phyloP scores from a whole-genome alignment of 2,797 vertebrate species.

The Hybognathus amarus region DNA sequence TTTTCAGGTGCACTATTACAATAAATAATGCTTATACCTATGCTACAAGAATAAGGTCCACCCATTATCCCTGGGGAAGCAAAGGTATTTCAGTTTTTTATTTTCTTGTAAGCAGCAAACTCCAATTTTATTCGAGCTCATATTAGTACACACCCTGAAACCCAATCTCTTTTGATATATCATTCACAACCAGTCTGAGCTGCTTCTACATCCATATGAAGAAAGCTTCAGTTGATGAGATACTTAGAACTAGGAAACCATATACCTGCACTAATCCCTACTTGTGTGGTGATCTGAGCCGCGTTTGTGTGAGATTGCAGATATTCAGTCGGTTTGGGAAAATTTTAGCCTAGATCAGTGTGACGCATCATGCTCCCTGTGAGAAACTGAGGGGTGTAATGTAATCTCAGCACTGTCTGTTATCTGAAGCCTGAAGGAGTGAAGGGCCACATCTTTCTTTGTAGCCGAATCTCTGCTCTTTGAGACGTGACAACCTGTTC shows the following conservation, averaged over 20 bases:
- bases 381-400: conserved; percentile 56
- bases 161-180: not conserved
- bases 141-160: conserved; percentile 7
- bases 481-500: conserved; percentile 9
- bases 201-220: conserved; percentile 7
- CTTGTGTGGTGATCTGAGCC: conserved; percentile 10
- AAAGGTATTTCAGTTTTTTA: not conserved
- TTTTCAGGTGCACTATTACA: not conserved
- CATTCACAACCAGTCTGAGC: not conserved
- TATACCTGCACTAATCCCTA: conserved; percentile 9
- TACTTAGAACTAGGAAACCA: conserved; percentile 18
- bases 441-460: conserved; percentile 53
- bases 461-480: conserved; percentile 40
- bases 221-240: not conserved
- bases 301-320: conserved; percentile 18
- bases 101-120: not conserved
- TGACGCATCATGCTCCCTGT: conserved; percentile 6
- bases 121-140: not conserved
- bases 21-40: not conserved
- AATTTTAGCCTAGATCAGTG: conserved; percentile 33
- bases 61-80: not conserved
- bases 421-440: conserved; percentile 43
- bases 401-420: conserved; percentile 55
- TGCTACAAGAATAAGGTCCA: not conserved
- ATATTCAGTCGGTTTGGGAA: conserved; percentile 23